Percentiles rank a stretch among this genome's conserved stretches.
Conservation (phyloP, 2,888 invertebrate species). For the Troides helena region DNA sequence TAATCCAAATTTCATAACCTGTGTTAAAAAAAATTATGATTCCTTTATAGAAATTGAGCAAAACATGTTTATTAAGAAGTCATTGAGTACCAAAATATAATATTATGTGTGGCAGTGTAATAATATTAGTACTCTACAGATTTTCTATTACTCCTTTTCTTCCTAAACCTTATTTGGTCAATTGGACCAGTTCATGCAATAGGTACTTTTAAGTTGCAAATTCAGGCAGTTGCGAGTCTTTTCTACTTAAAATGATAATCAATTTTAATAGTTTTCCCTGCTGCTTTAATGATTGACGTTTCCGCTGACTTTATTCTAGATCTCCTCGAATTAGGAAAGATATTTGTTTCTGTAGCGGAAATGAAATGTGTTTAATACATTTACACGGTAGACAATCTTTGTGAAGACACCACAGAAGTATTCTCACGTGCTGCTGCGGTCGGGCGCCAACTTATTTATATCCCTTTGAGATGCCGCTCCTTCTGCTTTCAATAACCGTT, state of each 20-base stretch:
- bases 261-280: not conserved
- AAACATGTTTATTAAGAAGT: too few species aligned
- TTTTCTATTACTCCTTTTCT: too few species aligned
- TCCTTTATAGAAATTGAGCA: too few species aligned
- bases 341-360: not conserved
- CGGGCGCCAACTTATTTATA: conserved; percentile 57
- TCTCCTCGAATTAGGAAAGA: not conserved
- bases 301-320: not conserved
- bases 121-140: too few species aligned
- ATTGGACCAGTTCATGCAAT: not conserved
- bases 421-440: conserved; percentile 40
- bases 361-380: not conserved
- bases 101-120: too few species aligned
- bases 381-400: conserved; percentile 5
- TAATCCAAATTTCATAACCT: too few species aligned
- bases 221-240: not conserved
- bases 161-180: too few species aligned
- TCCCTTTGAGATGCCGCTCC: conserved; percentile 62
- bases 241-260: not conserved
- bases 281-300: not conserved
- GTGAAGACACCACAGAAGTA: conserved; percentile 1
- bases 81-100: too few species aligned
- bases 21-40: too few species aligned
- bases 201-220: not conserved
- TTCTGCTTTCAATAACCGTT: conserved; percentile 52